phyloP scores from a whole-genome alignment of 2,113 vertebrate species.

The Callospermophilus lateralis region DNA sequence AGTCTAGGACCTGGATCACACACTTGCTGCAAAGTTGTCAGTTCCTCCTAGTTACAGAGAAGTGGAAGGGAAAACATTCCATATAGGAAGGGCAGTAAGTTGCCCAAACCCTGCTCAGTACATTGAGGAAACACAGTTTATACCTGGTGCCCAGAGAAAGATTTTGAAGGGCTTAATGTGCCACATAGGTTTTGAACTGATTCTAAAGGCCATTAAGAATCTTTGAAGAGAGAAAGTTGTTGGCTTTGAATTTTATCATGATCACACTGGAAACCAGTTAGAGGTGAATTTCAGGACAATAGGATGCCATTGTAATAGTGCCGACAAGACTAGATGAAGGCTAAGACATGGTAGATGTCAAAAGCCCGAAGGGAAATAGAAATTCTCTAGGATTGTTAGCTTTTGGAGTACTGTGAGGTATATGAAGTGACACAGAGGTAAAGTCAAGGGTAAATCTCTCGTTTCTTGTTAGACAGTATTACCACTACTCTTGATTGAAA shows the following conservation, averaged over 20 bases:
- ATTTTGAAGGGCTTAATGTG: no score
- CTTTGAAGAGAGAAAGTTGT: no score
- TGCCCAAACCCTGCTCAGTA: not conserved
- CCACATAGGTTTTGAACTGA: no score
- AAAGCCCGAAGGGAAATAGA: not conserved
- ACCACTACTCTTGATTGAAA: not conserved
- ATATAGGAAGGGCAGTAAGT: not conserved
- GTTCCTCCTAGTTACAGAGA: not conserved
- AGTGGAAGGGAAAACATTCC: not conserved
- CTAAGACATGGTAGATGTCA: not conserved
- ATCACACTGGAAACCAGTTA: not conserved
- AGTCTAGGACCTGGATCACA: not conserved
- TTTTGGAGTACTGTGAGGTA: not conserved
- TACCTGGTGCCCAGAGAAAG: no score
- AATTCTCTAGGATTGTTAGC: not conserved
- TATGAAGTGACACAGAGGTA: not conserved
- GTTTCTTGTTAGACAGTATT: not conserved
- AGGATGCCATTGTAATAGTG: not conserved
- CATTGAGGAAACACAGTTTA: not conserved
- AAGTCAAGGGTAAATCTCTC: not conserved
- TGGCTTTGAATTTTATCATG: not conserved
- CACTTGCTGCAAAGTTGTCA: not conserved
- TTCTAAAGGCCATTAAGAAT: no score
- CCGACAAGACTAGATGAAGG: not conserved
- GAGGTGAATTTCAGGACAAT: not conserved